These are phyloP conservation scores for Centropristis striata DNA, from an alignment of 2,113 vertebrate species.

Conservation along the genomic window DNA sequence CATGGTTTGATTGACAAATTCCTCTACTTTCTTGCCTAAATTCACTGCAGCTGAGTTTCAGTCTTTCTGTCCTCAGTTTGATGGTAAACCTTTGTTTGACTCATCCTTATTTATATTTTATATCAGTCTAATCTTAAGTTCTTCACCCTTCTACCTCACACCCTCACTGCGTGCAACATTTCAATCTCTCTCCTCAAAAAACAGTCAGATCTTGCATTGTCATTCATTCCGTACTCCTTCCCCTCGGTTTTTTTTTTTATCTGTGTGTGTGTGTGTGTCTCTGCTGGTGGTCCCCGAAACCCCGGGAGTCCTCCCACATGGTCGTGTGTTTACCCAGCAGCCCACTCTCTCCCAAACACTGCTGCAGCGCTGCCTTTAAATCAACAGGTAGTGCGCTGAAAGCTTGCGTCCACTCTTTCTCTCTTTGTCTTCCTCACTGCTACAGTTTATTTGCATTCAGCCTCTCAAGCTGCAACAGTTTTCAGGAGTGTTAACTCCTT, in stretches of 20 bases:
- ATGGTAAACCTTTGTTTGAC: background rate
- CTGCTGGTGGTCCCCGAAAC: constrained; percentile 62
- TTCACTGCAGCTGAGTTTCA: background rate
- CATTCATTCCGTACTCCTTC: background rate
- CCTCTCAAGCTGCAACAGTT: background rate
- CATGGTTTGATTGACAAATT: background rate
- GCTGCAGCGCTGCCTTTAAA: constrained; percentile 41
- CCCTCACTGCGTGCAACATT: background rate
- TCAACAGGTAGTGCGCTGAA: constrained; percentile 57
- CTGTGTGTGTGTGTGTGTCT: constrained; percentile 10
- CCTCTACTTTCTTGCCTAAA: background rate
- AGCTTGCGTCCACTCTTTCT: constrained; percentile 24
- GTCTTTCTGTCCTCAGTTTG: background rate
- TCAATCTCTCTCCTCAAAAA: background rate
- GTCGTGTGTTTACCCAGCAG: constrained; percentile 57
- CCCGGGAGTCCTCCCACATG: constrained; percentile 34
- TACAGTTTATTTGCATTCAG: constrained; percentile 18
- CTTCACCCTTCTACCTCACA: background rate
- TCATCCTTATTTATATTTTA: background rate
- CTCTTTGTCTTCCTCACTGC: constrained; percentile 13
- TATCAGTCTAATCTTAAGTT: background rate
- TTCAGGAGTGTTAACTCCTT: constrained; percentile 6
- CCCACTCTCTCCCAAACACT: constrained; percentile 45
- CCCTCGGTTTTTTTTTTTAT: background rate
- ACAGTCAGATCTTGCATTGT: background rate